phyloP scores from a whole-genome alignment of 2,113 vertebrate species.

The Elephas maximus region DNA sequence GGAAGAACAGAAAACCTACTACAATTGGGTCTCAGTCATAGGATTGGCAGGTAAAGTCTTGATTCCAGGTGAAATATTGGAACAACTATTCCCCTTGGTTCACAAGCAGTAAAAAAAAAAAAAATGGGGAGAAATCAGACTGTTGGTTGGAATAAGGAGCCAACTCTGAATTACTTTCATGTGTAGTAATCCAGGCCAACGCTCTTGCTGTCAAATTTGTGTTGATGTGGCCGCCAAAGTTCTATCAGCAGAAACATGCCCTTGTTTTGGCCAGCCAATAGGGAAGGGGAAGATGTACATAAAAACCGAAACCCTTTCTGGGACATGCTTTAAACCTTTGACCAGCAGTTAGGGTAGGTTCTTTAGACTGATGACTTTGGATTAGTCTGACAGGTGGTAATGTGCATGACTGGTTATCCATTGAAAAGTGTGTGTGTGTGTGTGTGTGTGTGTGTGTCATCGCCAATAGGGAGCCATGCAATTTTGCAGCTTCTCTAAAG shows the following conservation, averaged over 20 bases:
- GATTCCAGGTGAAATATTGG: not conserved
- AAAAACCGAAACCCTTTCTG: not conserved
- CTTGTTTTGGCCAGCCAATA: not conserved
- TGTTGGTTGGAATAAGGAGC: not conserved
- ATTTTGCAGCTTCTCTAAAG: not conserved
- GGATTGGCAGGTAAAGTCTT: not conserved
- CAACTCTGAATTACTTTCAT: not conserved
- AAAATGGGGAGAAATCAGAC: not conserved
- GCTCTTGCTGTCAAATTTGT: not conserved
- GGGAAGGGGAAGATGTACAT: not conserved
- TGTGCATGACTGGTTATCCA: fast-evolving
- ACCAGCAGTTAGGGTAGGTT: not conserved
- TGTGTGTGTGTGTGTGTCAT: not conserved
- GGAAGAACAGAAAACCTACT: not conserved
- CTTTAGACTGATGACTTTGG: not conserved
- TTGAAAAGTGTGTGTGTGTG: not conserved
- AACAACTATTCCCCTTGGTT: not conserved
- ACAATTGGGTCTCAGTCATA: not conserved
- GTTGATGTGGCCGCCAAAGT: not conserved
- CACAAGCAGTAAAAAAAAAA: not conserved
- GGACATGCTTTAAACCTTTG: not conserved
- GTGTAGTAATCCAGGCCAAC: not conserved
- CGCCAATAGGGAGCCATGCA: not conserved
- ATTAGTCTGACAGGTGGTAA: not conserved
- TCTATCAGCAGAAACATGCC: not conserved